Evolutionary conservation across 2,888 invertebrate genomes (phyloP).

Genomic region (Tipula confusa): DNA sequence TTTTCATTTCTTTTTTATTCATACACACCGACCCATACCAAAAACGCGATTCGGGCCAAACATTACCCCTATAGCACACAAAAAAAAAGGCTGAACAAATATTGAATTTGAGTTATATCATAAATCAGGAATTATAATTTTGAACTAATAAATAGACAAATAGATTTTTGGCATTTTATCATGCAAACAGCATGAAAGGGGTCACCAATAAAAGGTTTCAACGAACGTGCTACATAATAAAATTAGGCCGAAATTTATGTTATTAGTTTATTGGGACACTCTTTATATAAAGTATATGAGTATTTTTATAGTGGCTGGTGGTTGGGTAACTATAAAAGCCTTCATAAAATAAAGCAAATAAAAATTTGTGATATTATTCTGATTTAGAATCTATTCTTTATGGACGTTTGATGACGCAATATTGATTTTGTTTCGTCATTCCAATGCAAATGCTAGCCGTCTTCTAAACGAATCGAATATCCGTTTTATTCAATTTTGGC

Average conservation of each 20-base stretch:
- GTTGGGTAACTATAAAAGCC: not conserved
- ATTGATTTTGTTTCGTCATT: not conserved
- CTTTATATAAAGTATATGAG: not conserved
- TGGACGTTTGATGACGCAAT: not conserved
- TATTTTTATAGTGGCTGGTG: not conserved
- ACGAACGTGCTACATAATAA: too few relatives aligned
- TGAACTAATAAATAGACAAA: not conserved
- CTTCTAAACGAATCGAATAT: too few relatives aligned
- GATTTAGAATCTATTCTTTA: not conserved
- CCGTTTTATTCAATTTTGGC: too few relatives aligned
- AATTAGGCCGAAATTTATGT: too few relatives aligned
- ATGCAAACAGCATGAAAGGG: not conserved
- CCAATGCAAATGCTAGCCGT: too few relatives aligned
- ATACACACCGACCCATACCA: not conserved
- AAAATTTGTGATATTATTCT: not conserved
- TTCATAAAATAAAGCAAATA: not conserved
- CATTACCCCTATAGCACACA: too few relatives aligned
- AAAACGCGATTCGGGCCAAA: too few relatives aligned
- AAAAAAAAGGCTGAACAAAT: not conserved
- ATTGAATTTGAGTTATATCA: not conserved
- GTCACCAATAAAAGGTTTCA: too few relatives aligned
- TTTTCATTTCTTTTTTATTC: not conserved
- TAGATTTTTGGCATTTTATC: not conserved
- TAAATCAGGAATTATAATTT: not conserved
- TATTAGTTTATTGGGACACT: not conserved